These are phyloP conservation scores for Arothron firmamentum DNA, from an alignment of 2,113 vertebrate species.

Conservation along the genomic window DNA sequence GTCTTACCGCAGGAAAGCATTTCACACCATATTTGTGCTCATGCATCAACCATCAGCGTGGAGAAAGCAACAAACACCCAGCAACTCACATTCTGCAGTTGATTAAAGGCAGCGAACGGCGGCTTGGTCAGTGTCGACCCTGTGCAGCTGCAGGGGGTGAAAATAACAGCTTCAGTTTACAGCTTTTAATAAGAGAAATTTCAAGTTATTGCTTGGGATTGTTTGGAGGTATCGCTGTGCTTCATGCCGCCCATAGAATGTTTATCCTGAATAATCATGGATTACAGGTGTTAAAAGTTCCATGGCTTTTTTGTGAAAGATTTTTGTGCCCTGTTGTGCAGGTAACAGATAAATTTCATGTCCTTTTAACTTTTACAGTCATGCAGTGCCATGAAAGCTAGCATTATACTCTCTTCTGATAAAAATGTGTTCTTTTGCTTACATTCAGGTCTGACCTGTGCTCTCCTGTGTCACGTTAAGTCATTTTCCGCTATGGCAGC, in stretches of 20 bases:
- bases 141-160: neutral
- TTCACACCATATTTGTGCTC: slow-evolving; percentile 34
- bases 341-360: too few species aligned
- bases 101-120: slow-evolving; percentile 8
- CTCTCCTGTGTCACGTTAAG: too few species aligned
- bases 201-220: neutral
- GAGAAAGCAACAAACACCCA: slow-evolving; percentile 11
- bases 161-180: slow-evolving; percentile 12
- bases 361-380: too few species aligned
- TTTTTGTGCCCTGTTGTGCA: too few species aligned
- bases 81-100: slow-evolving; percentile 3
- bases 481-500: too few species aligned
- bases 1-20: slow-evolving; percentile 12
- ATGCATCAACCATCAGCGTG: slow-evolving; percentile 17
- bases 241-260: neutral
- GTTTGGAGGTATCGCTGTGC: neutral
- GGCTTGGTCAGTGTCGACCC: neutral
- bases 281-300: neutral
- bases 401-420: too few species aligned
- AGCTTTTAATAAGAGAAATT: slow-evolving; percentile 5
- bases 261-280: neutral
- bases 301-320: neutral
- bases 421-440: too few species aligned
- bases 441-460: too few species aligned
- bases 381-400: too few species aligned